A percentile compares a stretch with the other conserved stretches of the same genome.
Evolutionary conservation across 2,888 invertebrate species (phyloP).

Genomic region (Adineta ricciae): DNA sequence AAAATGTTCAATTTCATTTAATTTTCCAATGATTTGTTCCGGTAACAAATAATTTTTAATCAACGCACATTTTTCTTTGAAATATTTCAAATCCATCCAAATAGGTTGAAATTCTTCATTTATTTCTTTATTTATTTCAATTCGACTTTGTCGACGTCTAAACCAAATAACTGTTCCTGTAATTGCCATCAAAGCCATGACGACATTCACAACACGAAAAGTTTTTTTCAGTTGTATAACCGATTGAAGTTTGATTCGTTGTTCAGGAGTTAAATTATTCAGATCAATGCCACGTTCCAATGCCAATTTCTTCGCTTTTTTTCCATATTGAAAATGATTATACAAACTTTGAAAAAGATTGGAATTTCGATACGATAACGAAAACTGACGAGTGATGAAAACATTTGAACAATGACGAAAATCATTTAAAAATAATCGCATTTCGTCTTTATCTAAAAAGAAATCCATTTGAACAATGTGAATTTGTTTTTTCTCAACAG

Average conservation of each 20-base stretch:
- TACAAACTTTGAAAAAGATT: neutral
- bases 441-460: neutral
- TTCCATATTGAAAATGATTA: neutral
- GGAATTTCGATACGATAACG: neutral
- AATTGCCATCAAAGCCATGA: neutral
- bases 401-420: neutral
- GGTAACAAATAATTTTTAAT: constrained; percentile 39
- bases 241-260: neutral
- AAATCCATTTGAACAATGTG: neutral
- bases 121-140: neutral
- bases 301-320: neutral
- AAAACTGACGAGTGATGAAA: neutral
- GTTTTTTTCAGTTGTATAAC: neutral
- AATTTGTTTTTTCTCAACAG: neutral
- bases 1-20: constrained; percentile 53
- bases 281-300: neutral
- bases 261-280: neutral
- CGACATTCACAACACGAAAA: neutral
- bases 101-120: constrained; percentile 34
- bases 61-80: constrained; percentile 35
- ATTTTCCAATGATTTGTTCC: constrained; percentile 38
- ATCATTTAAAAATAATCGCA: neutral
- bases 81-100: constrained; percentile 38
- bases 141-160: neutral
- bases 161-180: neutral